Conservation (phyloP, 2,113 vertebrate species). For the Ictalurus punctatus region DNA sequence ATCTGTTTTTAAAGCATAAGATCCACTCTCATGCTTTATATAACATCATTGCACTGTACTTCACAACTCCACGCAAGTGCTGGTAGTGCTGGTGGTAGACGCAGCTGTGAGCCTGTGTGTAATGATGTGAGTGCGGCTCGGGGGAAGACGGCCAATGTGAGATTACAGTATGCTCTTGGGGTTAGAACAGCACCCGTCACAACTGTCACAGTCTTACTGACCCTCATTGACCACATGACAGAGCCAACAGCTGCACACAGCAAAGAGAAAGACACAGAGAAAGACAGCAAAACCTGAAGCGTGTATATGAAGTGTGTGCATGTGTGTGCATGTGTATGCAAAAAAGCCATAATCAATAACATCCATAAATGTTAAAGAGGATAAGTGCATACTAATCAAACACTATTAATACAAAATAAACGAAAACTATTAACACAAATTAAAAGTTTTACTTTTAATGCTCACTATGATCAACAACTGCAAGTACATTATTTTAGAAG, state of each 20-base stretch:
- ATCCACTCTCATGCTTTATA: background rate
- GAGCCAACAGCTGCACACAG: constrained; percentile 32
- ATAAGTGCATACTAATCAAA: background rate
- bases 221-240: constrained; percentile 35
- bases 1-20: constrained; percentile 1
- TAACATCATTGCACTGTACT: background rate
- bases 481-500: background rate
- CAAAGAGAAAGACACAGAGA: background rate
- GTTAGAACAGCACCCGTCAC: constrained; percentile 34
- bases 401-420: background rate
- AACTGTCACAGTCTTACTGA: constrained; percentile 29
- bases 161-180: constrained; percentile 45
- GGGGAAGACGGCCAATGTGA: constrained; percentile 26
- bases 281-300: background rate
- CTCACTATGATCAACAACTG: background rate
- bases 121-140: constrained; percentile 15
- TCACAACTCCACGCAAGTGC: background rate
- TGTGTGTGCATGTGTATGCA: background rate
- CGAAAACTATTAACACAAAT: too few relatives aligned
- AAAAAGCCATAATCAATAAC: background rate
- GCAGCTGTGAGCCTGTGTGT: constrained; percentile 35
- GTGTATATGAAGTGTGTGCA: background rate
- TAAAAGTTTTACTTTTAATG: background rate
- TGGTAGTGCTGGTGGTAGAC: background rate
- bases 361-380: background rate